A percentile compares a stretch with the other conserved stretches of the same genome.
Conservation (phyloP, 2,113 vertebrate species). For the Triplophysa tibetana region DNA sequence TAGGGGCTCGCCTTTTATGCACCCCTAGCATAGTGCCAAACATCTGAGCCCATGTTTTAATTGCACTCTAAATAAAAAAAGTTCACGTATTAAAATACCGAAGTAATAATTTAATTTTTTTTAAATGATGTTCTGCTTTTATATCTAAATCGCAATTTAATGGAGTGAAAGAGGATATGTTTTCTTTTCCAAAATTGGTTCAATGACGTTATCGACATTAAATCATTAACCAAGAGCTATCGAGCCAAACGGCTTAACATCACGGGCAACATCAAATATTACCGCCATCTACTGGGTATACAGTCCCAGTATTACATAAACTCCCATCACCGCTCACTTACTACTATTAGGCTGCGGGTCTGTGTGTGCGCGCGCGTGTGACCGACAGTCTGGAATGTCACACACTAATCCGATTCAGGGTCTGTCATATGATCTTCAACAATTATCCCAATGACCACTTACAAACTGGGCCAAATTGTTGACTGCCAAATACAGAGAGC, state of each 20-base stretch:
- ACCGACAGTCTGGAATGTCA: slow-evolving; percentile 56
- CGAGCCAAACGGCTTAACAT: slow-evolving; percentile 56
- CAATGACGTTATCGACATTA: slow-evolving; percentile 14
- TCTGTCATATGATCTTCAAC: slow-evolving; percentile 69
- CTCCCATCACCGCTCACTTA: slow-evolving; percentile 54
- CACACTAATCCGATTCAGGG: slow-evolving; percentile 70
- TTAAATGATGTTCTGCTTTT: not conserved
- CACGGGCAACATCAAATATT: slow-evolving; percentile 63
- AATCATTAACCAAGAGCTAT: slow-evolving; percentile 40
- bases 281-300: slow-evolving; percentile 76
- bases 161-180: not conserved
- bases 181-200: not conserved
- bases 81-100: too few species aligned
- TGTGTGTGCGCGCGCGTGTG: slow-evolving; percentile 38
- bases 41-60: slow-evolving; percentile 3
- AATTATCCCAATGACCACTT: slow-evolving; percentile 53
- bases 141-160: not conserved
- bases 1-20: slow-evolving; percentile 29
- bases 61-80: too few species aligned
- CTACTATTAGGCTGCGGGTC: slow-evolving; percentile 43
- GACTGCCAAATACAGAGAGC: not conserved
- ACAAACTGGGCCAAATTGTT: slow-evolving; percentile 35
- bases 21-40: not conserved
- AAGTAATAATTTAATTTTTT: not conserved
- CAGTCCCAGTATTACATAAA: slow-evolving; percentile 72